These are phyloP conservation scores for Zelostemma sp. DNA, from an alignment of 1,140 invertebrate genomes.

Conservation along the genomic window DNA sequence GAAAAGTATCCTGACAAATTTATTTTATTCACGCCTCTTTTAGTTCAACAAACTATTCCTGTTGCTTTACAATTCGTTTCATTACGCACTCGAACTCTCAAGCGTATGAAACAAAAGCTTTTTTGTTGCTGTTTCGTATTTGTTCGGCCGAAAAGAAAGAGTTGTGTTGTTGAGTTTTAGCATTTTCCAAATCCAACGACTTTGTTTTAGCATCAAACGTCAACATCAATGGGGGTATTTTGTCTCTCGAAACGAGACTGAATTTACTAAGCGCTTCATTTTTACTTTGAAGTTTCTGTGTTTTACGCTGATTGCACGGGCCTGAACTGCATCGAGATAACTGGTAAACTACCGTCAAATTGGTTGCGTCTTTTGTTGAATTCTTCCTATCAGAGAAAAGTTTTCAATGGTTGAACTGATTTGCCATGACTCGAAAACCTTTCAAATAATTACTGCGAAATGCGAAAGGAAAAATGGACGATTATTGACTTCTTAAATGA, in stretches of 20 bases:
- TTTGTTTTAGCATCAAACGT: slow-evolving; percentile 21
- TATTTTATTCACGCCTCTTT: neutral
- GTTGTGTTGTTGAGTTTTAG: slow-evolving; percentile 15
- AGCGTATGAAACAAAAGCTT: neutral
- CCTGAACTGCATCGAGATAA: slow-evolving; percentile 27
- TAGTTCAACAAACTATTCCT: neutral
- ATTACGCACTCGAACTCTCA: neutral
- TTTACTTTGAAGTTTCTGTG: slow-evolving; percentile 30
- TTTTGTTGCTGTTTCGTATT: slow-evolving; percentile 5
- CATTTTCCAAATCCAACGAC: slow-evolving; percentile 16
- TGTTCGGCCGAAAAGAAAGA: neutral
- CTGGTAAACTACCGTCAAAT: slow-evolving; percentile 15
- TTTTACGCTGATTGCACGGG: slow-evolving; percentile 25
- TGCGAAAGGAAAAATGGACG: too few relatives aligned
- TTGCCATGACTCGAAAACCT: neutral
- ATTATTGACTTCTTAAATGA: too few relatives aligned
- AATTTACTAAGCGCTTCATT: slow-evolving; percentile 17
- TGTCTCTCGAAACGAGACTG: slow-evolving; percentile 11
- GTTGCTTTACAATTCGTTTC: neutral
- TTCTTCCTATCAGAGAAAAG: neutral
- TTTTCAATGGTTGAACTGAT: neutral
- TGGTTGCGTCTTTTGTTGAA: neutral
- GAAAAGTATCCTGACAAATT: neutral
- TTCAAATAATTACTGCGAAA: too few relatives aligned
- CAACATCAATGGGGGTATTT: slow-evolving; percentile 20